These are phyloP conservation scores for Palythoa heliodiscus DNA, from an alignment of 92 coral and sea anemone species.

Conservation along the genomic window DNA sequence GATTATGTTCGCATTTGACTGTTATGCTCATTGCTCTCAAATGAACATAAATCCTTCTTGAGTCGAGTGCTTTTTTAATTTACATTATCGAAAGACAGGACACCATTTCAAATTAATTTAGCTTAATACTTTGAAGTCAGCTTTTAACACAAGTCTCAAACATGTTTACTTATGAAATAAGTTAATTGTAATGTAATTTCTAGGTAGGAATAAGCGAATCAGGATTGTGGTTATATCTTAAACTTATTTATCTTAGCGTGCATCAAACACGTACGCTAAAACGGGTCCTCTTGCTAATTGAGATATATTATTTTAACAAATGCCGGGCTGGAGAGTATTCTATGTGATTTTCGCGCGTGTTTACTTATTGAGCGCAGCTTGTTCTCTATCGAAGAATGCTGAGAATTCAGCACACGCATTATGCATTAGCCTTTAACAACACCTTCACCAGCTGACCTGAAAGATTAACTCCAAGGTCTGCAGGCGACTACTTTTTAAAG, in stretches of 20 bases:
- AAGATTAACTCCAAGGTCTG: slow-evolving; percentile 41
- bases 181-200: slow-evolving; percentile 42
- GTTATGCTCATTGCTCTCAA: slow-evolving; percentile 19
- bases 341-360: slow-evolving; percentile 25
- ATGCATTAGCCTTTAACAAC: slow-evolving; percentile 11
- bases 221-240: slow-evolving; percentile 12
- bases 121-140: slow-evolving; percentile 28
- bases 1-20: not conserved
- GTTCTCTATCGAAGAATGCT: not conserved
- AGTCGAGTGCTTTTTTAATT: slow-evolving; percentile 39
- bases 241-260: slow-evolving; percentile 34
- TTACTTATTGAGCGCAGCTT: slow-evolving; percentile 7
- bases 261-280: slow-evolving; percentile 1
- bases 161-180: slow-evolving; percentile 41
- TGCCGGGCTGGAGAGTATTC: slow-evolving; percentile 15
- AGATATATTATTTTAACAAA: slow-evolving; percentile 40
- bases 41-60: slow-evolving; percentile 36
- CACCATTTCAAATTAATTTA: slow-evolving; percentile 8
- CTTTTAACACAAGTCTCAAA: slow-evolving; percentile 40
- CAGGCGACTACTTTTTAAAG: slow-evolving; percentile 15
- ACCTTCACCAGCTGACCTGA: slow-evolving; percentile 18
- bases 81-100: not conserved
- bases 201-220: slow-evolving; percentile 38
- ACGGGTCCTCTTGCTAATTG: slow-evolving; percentile 30
- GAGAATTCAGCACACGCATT: not conserved